Conservation (phyloP, 2,888 invertebrate genomes). For the Cataglyphis rosenhaueri region DNA sequence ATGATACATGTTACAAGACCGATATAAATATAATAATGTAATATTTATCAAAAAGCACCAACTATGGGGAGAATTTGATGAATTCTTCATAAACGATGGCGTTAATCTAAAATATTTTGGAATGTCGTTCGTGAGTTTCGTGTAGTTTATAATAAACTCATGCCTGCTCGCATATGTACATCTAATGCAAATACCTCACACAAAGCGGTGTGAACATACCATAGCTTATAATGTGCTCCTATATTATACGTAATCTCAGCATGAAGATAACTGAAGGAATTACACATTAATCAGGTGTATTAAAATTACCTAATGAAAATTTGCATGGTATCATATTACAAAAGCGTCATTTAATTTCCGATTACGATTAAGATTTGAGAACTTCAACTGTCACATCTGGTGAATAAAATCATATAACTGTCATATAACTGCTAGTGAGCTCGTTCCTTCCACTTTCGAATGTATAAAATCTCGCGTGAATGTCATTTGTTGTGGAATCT, state of each 20-base stretch:
- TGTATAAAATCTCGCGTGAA: background rate
- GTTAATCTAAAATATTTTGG: constrained; percentile 49
- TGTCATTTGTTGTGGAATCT: background rate
- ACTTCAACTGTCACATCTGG: constrained; percentile 31
- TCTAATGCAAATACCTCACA: constrained; percentile 31
- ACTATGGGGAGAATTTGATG: constrained; percentile 37
- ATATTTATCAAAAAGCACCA: constrained; percentile 46
- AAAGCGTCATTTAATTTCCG: constrained; percentile 20
- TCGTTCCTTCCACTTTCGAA: constrained; percentile 9
- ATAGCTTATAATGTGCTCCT: constrained; percentile 3
- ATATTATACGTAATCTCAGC: constrained; percentile 12
- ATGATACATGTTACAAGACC: constrained; percentile 26
- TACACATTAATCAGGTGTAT: constrained; percentile 29
- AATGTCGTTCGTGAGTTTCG: constrained; percentile 37
- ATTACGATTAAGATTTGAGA: constrained; percentile 28
- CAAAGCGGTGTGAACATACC: background rate
- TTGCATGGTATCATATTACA: background rate
- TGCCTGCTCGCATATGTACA: background rate
- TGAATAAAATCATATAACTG: constrained; percentile 33
- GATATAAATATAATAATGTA: constrained; percentile 53
- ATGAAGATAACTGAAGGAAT: constrained; percentile 23
- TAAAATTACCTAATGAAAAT: background rate
- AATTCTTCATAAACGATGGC: constrained; percentile 46
- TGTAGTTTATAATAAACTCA: constrained; percentile 26
- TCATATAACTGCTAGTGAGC: constrained; percentile 30